Evolutionary conservation across 1,140 invertebrate genomes (phyloP), one percentile per base, ranked within the genome.

Genomic region (Bombus waltoni): DNA sequence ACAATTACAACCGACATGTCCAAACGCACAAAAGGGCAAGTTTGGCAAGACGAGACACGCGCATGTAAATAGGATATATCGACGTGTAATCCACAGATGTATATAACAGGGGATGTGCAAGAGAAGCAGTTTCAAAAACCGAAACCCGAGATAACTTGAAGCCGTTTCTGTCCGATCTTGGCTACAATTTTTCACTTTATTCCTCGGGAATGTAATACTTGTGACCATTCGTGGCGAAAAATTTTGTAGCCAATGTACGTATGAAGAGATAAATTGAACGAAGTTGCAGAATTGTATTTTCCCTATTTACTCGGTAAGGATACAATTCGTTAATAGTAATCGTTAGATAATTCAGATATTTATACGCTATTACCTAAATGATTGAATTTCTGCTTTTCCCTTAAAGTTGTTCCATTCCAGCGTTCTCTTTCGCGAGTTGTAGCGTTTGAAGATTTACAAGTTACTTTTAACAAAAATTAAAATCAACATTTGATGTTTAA

Each of bases 11-110:
- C 73, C 77, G 80, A 91, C 91, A 94, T 93, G 94, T 95, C 94
- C 94, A 95, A 95, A 94, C 94, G 94, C 94, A 95, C 94, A 95
- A 95, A 79, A 93, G 89, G 91, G 91, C 91, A 88, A 91, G 93
- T 95, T 95, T 95, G 92, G 93, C 77, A 86, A 93, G 91, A 91
- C 65, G 75, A 85, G 74, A 79, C 57, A 87, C 68, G 85, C 71
- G 87, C 68, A 68, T 89, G 85, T 88, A 88, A 65, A 87, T 94
- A 94, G 88, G 91, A 83, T 89, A 92, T 91, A 90, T 90, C 68
- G 88, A 92, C 78, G 62, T 89, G 87, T 83, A 90, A 88, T 81
- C 83, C 72, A 87, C 42, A 47, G 83, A 74, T 87, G 81, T 87
- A 87, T 79, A 86, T 68, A 77, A 68, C 28, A 65, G 42, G 53